Conservation (phyloP, 2,888 invertebrate species). For the Boloria selene region DNA sequence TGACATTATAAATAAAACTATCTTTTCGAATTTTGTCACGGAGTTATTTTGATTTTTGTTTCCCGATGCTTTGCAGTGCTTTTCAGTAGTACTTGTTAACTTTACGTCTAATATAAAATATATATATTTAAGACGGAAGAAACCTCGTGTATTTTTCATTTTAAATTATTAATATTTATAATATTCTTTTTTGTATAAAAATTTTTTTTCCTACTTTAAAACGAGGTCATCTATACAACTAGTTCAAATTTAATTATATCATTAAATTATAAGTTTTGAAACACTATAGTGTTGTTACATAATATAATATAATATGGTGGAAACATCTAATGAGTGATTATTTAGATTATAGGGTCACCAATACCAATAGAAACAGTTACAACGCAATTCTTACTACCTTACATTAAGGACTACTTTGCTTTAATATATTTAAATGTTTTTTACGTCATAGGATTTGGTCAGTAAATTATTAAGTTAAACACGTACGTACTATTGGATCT, state of each 20-base stretch:
- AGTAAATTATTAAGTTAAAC: slow-evolving; percentile 57
- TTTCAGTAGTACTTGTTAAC: too few species aligned
- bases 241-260: slow-evolving; percentile 9
- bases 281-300: slow-evolving; percentile 9
- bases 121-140: too few species aligned
- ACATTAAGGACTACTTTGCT: background rate
- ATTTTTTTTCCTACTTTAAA: background rate
- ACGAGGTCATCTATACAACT: slow-evolving; percentile 1
- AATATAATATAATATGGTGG: slow-evolving; percentile 8
- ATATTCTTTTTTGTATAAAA: too few species aligned
- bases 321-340: slow-evolving; percentile 15
- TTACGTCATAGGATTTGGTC: slow-evolving; percentile 34
- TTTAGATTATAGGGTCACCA: slow-evolving; percentile 16
- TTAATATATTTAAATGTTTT: background rate
- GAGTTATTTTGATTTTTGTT: too few species aligned
- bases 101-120: too few species aligned
- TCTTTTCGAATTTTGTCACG: too few species aligned
- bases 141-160: too few species aligned
- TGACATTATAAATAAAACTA: too few species aligned
- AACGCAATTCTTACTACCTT: background rate
- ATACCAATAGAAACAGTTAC: background rate
- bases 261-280: slow-evolving; percentile 3
- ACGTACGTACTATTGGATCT: slow-evolving; percentile 56
- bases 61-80: too few species aligned
- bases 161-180: too few species aligned